Evolutionary conservation across 2,113 vertebrate genomes (phyloP).

Genomic region (Neogale vison): DNA sequence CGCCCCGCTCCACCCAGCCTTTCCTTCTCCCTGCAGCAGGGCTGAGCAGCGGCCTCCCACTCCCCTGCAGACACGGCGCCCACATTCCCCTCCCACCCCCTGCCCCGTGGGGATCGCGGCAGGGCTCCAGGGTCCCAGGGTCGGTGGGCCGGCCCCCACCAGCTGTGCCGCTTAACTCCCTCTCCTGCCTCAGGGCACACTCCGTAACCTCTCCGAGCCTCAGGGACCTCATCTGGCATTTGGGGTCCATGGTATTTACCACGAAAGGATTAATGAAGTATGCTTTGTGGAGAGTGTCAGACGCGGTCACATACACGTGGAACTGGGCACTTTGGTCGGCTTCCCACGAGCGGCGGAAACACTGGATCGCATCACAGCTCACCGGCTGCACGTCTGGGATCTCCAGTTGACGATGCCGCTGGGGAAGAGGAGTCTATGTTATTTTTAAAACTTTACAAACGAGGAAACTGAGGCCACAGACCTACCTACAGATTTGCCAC

Average conservation of each 20-base stretch:
- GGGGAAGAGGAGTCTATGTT: neutral
- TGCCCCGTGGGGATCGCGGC: neutral
- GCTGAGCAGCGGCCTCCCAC: neutral
- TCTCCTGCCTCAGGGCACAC: neutral
- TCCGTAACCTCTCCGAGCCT: neutral
- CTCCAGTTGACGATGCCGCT: neutral
- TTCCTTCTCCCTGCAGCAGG: neutral
- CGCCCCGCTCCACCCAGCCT: neutral
- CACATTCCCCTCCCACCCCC: neutral
- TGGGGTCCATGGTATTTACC: neutral
- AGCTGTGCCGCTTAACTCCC: neutral
- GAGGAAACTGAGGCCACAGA: neutral
- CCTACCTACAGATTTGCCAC: neutral
- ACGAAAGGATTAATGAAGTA: neutral
- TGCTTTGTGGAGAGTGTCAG: neutral
- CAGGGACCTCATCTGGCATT: neutral
- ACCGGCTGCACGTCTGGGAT: neutral
- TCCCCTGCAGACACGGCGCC: neutral
- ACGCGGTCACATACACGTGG: neutral
- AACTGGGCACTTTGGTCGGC: neutral
- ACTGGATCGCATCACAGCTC: neutral
- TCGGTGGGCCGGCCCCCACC: neutral
- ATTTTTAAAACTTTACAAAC: neutral
- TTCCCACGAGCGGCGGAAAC: neutral
- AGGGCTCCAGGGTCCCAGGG: neutral